phyloP scores from a whole-genome alignment of 2,797 vertebrate genomes.

The Protonibea diacanthus region DNA sequence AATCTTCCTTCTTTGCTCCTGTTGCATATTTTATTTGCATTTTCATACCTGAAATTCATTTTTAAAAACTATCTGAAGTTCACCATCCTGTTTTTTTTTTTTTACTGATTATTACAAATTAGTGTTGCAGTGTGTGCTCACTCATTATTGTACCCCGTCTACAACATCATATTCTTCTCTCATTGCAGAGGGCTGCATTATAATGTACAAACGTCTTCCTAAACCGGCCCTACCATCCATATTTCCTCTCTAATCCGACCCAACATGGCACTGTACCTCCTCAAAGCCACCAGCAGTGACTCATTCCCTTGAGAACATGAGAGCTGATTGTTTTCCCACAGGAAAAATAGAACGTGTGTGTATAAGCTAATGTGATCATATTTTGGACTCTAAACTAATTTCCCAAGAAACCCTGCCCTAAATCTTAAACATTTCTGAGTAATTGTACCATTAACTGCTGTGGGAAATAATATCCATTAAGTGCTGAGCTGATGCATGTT shows the following conservation, averaged over 20 bases:
- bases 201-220: slow-evolving; percentile 14
- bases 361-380: slow-evolving; percentile 20
- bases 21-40: not conserved
- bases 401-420: slow-evolving; percentile 46
- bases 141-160: slow-evolving; percentile 6
- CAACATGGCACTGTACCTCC: slow-evolving; percentile 83
- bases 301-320: slow-evolving; percentile 84
- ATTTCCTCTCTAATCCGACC: slow-evolving; percentile 31
- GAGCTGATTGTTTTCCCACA: slow-evolving; percentile 89
- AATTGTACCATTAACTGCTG: slow-evolving; percentile 53
- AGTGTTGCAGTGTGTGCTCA: not conserved
- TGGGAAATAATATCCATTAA: slow-evolving; percentile 1
- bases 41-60: slow-evolving; percentile 5
- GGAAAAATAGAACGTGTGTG: slow-evolving; percentile 76
- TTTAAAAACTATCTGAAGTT: not conserved
- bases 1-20: not conserved
- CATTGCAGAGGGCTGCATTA: slow-evolving; percentile 4
- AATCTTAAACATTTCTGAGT: slow-evolving; percentile 26
- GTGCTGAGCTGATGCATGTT: slow-evolving; percentile 19
- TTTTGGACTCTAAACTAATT: slow-evolving; percentile 62
- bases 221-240: not conserved
- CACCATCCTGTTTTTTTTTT: not conserved
- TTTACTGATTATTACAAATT: not conserved
- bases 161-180: not conserved
- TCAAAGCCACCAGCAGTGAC: slow-evolving; percentile 18